These are phyloP conservation scores for Stercorarius parasiticus DNA, from an alignment of 2,113 vertebrate genomes.

Conservation along the genomic window DNA sequence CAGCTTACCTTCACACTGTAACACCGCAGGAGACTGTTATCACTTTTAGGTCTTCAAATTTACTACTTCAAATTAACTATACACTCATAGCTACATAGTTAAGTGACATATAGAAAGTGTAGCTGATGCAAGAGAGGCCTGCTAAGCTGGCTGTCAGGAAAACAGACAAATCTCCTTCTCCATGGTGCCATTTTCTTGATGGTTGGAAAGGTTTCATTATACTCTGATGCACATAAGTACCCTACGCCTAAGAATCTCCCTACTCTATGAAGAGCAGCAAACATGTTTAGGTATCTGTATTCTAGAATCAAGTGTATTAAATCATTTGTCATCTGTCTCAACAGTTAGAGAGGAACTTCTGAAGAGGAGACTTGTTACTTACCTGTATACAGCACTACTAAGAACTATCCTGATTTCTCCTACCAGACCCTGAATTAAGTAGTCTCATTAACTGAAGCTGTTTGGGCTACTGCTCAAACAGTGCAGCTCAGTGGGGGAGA, in stretches of 20 bases:
- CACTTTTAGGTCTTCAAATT: not conserved
- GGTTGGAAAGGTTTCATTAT: not conserved
- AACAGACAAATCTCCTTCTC: not conserved
- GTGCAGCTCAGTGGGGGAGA: not conserved
- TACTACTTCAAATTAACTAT: not conserved
- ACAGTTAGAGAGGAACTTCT: not conserved
- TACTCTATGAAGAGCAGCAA: not conserved
- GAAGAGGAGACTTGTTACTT: not conserved
- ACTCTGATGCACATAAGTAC: too few relatives aligned
- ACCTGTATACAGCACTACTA: not conserved
- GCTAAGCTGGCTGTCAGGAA: not conserved
- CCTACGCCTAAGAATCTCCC: not conserved
- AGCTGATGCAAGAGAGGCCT: not conserved
- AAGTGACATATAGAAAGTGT: fast-evolving
- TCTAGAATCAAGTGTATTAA: not conserved
- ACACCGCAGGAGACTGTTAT: too few relatives aligned
- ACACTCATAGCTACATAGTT: fast-evolving
- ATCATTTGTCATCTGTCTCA: not conserved
- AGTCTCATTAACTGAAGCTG: not conserved
- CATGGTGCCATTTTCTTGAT: not conserved
- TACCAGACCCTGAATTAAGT: not conserved
- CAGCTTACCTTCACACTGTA: not conserved
- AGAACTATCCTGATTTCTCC: not conserved
- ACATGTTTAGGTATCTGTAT: fast-evolving
- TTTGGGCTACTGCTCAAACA: too few relatives aligned